Base-by-base conservation (phyloP, 2,113 vertebrate genomes). In the Phaethon lepturus region DNA sequence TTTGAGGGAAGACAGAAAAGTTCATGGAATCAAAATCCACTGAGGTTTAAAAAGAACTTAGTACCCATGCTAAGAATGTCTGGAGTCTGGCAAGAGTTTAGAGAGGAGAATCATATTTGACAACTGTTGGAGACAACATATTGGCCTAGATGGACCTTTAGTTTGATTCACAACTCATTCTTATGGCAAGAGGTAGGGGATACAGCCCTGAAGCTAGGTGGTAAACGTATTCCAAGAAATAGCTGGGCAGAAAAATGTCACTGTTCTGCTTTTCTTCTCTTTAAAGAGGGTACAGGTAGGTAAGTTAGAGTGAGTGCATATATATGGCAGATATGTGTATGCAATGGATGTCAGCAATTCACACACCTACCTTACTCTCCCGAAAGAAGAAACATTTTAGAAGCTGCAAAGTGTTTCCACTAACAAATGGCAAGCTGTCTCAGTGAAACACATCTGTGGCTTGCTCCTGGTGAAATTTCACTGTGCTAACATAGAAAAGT, bases 351-450 rank as follows among this genome's bases (percentile, higher is more conserved):
- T 28, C 71, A 80, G 49, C 35, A 26, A 5, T 44, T 42, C 58
- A 59, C 64, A 47, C 56, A 50, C n/a, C 15, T 50, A 47, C 68
- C 60, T 40, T 25, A 3, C 69, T 58, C 66, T 90, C 53, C 66
- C 73, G 50, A 17, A 45, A 94, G 16, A 79, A 64, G n/a, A 16
- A 81, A 38, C 35, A 90, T 86, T 92, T 76, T 85, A 29, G 72
- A 75, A 49, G 31, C 35, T 87, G 56, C 55, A 93, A 49, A 88
- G 16, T 40, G 59, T 59, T 92, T 91, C 49, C 49, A n/a, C 23
- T 84, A 66, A 69, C 28, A 87, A 96, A 95, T 79, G 55, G 85
- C 74, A 96, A 92, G 56, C 69, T 80, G 38, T 15, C 86, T 76
- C 53, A 53, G 69, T 49, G 50, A 90, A 92, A 81, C 76, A 86